Conservation (phyloP, 2,888 invertebrate species). For the Zootermopsis nevadensis region DNA sequence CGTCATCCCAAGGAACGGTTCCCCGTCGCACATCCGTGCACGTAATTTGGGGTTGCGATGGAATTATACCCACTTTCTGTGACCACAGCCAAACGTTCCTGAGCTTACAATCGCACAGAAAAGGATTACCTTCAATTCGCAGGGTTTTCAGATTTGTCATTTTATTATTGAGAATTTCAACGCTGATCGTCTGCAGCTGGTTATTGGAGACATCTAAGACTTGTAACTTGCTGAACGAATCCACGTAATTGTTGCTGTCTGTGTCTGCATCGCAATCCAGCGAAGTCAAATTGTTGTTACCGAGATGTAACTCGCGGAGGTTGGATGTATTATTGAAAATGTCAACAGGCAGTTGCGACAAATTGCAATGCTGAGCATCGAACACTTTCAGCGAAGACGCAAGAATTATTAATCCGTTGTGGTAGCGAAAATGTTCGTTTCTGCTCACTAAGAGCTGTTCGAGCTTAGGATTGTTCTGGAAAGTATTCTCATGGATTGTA, state of each 20-base stretch:
- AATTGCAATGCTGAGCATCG: slow-evolving; percentile 18
- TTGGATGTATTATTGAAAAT: neutral
- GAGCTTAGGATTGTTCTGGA: neutral
- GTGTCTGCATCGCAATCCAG: neutral
- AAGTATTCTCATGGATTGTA: neutral
- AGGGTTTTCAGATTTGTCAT: slow-evolving; percentile 8
- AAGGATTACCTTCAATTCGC: slow-evolving; percentile 17
- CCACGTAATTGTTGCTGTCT: neutral
- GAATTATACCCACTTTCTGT: slow-evolving; percentile 8
- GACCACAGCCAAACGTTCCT: slow-evolving; percentile 22
- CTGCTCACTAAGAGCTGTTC: neutral
- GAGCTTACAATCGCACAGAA: slow-evolving; percentile 27
- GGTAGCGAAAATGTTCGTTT: slow-evolving; percentile 14
- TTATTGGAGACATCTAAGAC: slow-evolving; percentile 34
- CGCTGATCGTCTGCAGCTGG: neutral
- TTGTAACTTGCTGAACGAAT: slow-evolving; percentile 4
- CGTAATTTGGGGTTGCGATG: slow-evolving; percentile 8
- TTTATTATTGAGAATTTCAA: slow-evolving; percentile 4
- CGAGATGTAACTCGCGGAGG: neutral
- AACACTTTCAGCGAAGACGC: slow-evolving; percentile 15
- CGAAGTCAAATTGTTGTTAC: neutral
- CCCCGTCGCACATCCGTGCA: neutral
- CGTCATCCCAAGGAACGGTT: neutral
- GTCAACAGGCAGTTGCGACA: neutral
- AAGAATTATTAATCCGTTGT: neutral